A percentile compares a stretch with the other conserved stretches of the same genome.
Conservation (phyloP, 2,113 vertebrate genomes). For the Lota lota region DNA sequence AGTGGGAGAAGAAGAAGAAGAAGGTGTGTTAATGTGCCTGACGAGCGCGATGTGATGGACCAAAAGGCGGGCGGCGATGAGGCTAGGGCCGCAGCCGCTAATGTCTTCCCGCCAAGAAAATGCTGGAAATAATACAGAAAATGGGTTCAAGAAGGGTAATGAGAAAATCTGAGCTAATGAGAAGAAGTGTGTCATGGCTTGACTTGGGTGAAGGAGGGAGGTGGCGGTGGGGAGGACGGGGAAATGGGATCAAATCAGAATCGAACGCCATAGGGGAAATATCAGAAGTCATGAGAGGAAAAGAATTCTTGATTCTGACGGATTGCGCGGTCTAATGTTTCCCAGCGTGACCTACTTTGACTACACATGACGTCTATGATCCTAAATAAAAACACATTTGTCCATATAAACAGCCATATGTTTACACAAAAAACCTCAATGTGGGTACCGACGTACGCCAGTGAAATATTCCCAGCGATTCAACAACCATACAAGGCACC, state of each 20-base stretch:
- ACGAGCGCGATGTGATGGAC: slow-evolving; percentile 23
- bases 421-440: too few relatives aligned
- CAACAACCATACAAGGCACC: too few relatives aligned
- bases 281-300: slow-evolving; percentile 29
- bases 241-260: slow-evolving; percentile 47
- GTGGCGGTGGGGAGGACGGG: too few relatives aligned
- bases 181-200: slow-evolving; percentile 59
- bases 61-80: slow-evolving; percentile 23
- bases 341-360: slow-evolving; percentile 57
- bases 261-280: slow-evolving; percentile 53
- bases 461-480: too few relatives aligned
- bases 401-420: too few relatives aligned
- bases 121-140: slow-evolving; percentile 39
- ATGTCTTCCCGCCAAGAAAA: slow-evolving; percentile 19
- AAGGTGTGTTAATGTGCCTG: slow-evolving; percentile 27
- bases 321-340: slow-evolving; percentile 23
- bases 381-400: too few relatives aligned
- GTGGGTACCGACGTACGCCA: too few relatives aligned
- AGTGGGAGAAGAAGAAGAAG: slow-evolving; percentile 4
- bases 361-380: background rate
- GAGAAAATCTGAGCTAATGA: slow-evolving; percentile 61
- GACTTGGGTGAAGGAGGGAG: slow-evolving; percentile 48
- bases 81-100: slow-evolving; percentile 37
- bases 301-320: slow-evolving; percentile 22
- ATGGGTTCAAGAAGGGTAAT: slow-evolving; percentile 57